These are phyloP conservation scores for Cyphomyrus plagiostoma DNA, from an alignment of 2,113 vertebrate genomes.

Conservation along the genomic window DNA sequence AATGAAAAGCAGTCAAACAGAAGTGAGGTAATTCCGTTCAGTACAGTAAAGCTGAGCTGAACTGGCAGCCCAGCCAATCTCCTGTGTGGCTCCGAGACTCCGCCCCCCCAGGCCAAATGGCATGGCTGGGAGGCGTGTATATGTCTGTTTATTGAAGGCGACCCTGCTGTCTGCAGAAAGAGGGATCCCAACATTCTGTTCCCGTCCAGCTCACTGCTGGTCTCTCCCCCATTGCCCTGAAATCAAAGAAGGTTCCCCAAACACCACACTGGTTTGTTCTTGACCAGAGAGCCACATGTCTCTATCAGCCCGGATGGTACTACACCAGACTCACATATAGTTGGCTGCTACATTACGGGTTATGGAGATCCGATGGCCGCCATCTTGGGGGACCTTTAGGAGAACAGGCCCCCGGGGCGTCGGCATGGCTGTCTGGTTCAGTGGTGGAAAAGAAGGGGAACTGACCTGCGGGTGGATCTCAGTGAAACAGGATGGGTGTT, in stretches of 20 bases:
- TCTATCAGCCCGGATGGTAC: not conserved
- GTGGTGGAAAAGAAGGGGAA: no score
- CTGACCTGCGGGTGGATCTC: not conserved
- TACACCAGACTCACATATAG: not conserved
- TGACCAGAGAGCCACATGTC: not conserved
- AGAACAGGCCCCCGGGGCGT: not conserved
- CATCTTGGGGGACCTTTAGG: not conserved
- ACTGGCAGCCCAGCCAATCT: not conserved
- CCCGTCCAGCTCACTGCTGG: not conserved
- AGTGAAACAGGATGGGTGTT: not conserved
- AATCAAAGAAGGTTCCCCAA: not conserved
- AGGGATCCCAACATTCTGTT: not conserved
- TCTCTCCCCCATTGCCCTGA: not conserved
- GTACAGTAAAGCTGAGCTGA: not conserved
- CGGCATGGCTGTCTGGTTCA: no score
- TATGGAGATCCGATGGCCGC: not conserved
- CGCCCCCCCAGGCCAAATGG: not conserved
- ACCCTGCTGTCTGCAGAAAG: not conserved
- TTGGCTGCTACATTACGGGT: not conserved
- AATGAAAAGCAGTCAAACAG: not conserved
- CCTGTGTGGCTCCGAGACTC: not conserved
- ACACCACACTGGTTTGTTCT: not conserved
- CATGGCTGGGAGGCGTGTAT: slow-evolving; percentile 16
- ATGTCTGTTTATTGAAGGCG: slow-evolving; percentile 20
- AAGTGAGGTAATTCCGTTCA: not conserved